Evolutionary conservation across 2,888 invertebrate species (phyloP), one percentile per base, ranked within the genome.

Genomic region (Pycnomerus fuliginosus): DNA sequence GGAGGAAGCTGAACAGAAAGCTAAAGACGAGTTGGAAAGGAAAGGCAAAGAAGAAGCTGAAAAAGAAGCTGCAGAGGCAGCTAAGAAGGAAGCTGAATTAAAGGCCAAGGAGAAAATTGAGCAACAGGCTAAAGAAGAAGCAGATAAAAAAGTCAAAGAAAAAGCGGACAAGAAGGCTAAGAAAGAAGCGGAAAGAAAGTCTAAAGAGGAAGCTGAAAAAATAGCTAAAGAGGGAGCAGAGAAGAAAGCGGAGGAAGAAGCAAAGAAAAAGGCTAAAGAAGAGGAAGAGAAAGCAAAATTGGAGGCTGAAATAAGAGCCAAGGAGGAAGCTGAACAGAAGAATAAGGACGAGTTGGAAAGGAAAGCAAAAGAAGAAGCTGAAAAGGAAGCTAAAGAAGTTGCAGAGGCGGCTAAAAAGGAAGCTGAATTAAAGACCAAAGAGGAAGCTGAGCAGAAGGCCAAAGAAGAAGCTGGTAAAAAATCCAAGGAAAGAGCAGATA

Each of bases 1-100:
- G 44, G 49, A 49, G 16, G 45, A 55, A 34, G 34, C 50, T 20
- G 50, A 44, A 40, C 16, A 44, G 16, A 44, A 40, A 38, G 59
- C 62, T 5, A 62, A 55, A 33, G 59, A 47, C 8, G 60, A 65
- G 43, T 27, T 7, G 8, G 55, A 52, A 53, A 50, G 27, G 35
- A 56, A 56, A 43, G 51, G 37, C 16, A 44, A 46, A 27, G 43
- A 38, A 37, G 52, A 48, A 43, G 44, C 36, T 16, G 45, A 52
- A 14, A 33, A 44, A 14, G 12, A 27, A 32, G 24, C 8, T 8
- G 50, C 48, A 7, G 49, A 55, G 13, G 48, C 54, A 33, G 40
- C 36, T 47, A 29, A 45, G 47, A 20, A 31, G 36, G 42, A 51
- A 41, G 33, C 10, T 10, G 55, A 52, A 53, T 50, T 28, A 35